Evolutionary conservation across 2,113 vertebrate species (phyloP).

Genomic region (Lepisosteus oculatus): DNA sequence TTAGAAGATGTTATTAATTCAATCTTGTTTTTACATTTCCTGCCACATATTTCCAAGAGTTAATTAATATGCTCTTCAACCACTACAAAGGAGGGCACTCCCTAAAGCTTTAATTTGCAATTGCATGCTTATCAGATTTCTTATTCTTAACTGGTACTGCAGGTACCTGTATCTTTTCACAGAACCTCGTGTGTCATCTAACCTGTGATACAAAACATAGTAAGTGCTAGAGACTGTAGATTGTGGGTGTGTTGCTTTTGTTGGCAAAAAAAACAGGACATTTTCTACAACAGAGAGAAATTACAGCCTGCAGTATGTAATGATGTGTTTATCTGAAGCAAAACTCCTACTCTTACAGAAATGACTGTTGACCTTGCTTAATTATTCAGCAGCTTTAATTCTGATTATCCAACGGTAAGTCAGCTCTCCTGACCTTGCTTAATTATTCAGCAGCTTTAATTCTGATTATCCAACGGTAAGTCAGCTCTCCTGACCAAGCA

Average conservation of each 20-base stretch:
- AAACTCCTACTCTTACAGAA: neutral
- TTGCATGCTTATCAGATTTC: too few relatives aligned
- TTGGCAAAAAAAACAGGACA: neutral
- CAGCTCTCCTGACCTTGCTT: conserved; percentile 16
- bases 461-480: neutral
- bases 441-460: conserved; percentile 18
- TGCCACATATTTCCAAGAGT: too few relatives aligned
- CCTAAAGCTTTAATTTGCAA: too few relatives aligned
- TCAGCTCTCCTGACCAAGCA: neutral
- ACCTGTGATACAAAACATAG: neutral
- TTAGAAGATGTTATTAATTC: too few relatives aligned
- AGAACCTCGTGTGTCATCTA: neutral
- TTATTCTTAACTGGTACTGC: too few relatives aligned
- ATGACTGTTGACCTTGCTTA: conserved; percentile 6
- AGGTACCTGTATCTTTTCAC: too few relatives aligned
- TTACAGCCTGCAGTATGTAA: neutral
- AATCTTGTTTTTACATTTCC: too few relatives aligned
- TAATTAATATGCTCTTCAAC: too few relatives aligned
- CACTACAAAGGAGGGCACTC: too few relatives aligned
- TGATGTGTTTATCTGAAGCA: neutral
- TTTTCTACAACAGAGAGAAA: too few relatives aligned
- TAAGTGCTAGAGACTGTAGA: neutral
- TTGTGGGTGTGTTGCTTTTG: neutral
- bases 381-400: conserved; percentile 17
- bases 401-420: neutral